phyloP scores from a whole-genome alignment of 2,888 invertebrate genomes.

The Mythimna impura region DNA sequence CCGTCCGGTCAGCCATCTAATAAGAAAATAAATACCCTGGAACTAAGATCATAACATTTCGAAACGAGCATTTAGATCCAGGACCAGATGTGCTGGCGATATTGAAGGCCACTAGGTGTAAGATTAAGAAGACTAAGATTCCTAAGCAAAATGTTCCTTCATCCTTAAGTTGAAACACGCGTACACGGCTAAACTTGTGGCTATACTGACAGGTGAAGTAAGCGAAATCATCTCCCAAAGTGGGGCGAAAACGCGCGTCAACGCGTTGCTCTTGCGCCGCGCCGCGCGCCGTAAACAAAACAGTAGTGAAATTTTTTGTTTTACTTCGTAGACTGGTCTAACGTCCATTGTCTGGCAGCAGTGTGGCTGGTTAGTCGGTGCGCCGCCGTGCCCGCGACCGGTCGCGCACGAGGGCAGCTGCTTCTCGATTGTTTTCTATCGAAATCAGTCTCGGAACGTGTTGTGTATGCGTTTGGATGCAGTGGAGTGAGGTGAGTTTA shows the following conservation, averaged over 20 bases:
- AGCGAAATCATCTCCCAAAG: constrained; percentile 37
- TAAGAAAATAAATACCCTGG: too few relatives aligned
- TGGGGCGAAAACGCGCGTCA: constrained; percentile 37
- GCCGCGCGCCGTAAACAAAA: constrained; percentile 53
- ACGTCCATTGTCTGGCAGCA: constrained; percentile 17
- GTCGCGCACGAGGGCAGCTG: constrained; percentile 46
- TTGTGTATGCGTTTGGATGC: constrained; percentile 65
- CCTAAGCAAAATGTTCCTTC: too few relatives aligned
- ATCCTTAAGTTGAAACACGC: not conserved
- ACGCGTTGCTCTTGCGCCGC: constrained; percentile 31
- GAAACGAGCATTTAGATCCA: too few relatives aligned
- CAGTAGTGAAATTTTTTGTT: constrained; percentile 58
- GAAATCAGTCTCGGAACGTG: constrained; percentile 58
- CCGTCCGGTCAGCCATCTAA: too few relatives aligned
- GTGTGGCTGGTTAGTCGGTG: constrained; percentile 46
- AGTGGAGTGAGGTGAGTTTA: constrained; percentile 60
- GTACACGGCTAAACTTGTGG: not conserved
- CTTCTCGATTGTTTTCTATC: constrained; percentile 48
- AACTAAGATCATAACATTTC: too few relatives aligned
- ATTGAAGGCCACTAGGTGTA: too few relatives aligned
- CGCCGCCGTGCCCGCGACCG: constrained; percentile 54
- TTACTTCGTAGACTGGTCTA: constrained; percentile 18
- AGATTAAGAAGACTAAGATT: too few relatives aligned
- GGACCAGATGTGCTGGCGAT: too few relatives aligned
- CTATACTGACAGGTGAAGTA: constrained; percentile 3